Evolutionary conservation across 2,888 invertebrate genomes (phyloP), one percentile per base, ranked within the genome.

Genomic region (Listrodromus nycthemerus): DNA sequence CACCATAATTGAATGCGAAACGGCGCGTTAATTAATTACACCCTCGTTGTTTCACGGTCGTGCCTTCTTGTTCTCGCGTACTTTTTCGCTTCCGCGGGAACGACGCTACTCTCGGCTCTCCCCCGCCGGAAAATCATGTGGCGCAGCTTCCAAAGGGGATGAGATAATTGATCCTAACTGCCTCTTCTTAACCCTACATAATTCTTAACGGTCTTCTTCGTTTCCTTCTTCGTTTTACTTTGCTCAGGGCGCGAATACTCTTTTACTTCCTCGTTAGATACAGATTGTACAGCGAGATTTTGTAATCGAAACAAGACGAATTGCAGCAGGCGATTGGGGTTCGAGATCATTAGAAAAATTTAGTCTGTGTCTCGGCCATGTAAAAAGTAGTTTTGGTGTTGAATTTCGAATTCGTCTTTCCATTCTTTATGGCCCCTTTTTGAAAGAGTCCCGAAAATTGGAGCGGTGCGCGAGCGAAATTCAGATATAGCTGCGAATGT

Each of bases 21-120:
- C 88, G 75, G 86, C 88, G 87, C 88, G 86, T 87, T 89, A 91
- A 91, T 92, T 92, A 92, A 92, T 92, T 92, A 91, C 90, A 87
- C 88, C 88, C 87, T 86, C 80, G 85, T 85, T 88, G 87, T 83
- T 84, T 75, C 80, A 48, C 58, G 58, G 63, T 77, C 58, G 58
- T 70, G 74, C 41, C 41, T 37, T 41, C 52, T 75, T 58, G 30
- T 21, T 61, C 52, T 33, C 48, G 50, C 63, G 52, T 65, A 69
- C 48, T 71, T 45, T 61, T 21, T 19, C 50, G 16, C 45, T 50
- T 50, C 55, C 27, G 21, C 13, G 55, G 41, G 45, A 58, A 37
- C 75, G 61, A 67, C 16, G 58, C 27, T 33, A 55, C 58, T 33
- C n/a, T 1, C 16, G 37, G 21, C 4, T 10, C 1, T 5, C 24